A percentile compares a stretch with the other conserved stretches of the same genome.
Evolutionary conservation across 2,888 invertebrate genomes (phyloP).

Genomic region (Therioaphis trifolii): DNA sequence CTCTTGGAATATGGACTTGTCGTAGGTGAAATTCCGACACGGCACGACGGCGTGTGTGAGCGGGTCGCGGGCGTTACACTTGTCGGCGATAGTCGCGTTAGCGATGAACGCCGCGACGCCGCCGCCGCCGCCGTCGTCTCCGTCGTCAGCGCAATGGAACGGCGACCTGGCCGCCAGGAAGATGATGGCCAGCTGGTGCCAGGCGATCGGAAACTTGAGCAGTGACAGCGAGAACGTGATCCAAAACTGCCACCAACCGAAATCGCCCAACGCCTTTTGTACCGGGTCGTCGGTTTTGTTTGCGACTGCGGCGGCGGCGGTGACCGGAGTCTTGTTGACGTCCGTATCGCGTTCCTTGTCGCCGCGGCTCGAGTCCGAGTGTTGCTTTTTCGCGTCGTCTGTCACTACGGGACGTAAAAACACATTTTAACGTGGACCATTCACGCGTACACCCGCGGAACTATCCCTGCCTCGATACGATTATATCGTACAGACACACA

Average conservation of each 20-base stretch:
- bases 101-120: neutral
- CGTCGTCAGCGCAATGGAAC: constrained; percentile 70
- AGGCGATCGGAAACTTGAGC: constrained; percentile 82
- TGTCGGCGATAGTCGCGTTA: constrained; percentile 14
- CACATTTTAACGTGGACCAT: no score
- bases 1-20: constrained; percentile 76
- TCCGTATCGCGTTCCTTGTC: neutral
- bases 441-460: no score
- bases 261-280: constrained; percentile 77
- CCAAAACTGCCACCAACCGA: constrained; percentile 81
- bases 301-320: neutral
- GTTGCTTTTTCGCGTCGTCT: constrained; percentile 6
- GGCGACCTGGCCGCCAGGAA: constrained; percentile 79
- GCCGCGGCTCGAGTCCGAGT: neutral
- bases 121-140: neutral
- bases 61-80: constrained; percentile 3
- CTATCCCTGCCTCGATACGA: no score
- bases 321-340: neutral
- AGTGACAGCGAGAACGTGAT: constrained; percentile 78
- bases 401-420: neutral
- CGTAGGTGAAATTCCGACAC: constrained; percentile 71
- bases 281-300: constrained; percentile 73
- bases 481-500: no score
- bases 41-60: neutral
- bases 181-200: constrained; percentile 83